Evolutionary conservation across 2,797 vertebrate species (phyloP).

Genomic region (Cottoperca gobio): DNA sequence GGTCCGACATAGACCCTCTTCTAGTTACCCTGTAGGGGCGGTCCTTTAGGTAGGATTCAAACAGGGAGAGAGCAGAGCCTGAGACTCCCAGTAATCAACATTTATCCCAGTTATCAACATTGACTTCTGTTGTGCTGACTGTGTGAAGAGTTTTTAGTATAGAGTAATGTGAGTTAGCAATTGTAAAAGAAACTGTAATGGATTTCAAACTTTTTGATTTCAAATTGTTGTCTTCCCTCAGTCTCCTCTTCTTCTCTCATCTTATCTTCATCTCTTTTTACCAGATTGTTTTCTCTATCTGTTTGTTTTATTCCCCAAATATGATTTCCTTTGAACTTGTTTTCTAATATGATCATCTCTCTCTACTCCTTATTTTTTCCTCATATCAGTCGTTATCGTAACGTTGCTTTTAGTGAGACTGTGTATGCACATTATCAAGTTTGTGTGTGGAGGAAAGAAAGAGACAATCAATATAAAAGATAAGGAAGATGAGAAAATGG

Average conservation of each 20-base stretch:
- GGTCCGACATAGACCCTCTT: too few relatives aligned
- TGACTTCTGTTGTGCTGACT: neutral
- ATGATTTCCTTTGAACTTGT: neutral
- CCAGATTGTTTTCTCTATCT: neutral
- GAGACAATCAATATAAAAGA: neutral
- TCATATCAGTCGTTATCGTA: neutral
- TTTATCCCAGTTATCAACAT: too few relatives aligned
- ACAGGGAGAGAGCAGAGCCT: too few relatives aligned
- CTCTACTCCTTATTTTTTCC: neutral
- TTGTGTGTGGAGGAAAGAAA: neutral
- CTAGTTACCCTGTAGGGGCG: too few relatives aligned
- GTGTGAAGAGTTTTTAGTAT: neutral
- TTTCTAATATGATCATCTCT: neutral
- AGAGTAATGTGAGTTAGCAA: neutral
- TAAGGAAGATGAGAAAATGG: neutral
- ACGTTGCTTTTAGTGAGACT: neutral
- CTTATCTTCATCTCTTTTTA: neutral
- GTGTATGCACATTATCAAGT: neutral
- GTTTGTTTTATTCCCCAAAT: neutral
- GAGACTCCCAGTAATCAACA: too few relatives aligned
- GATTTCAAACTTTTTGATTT: slow-evolving; percentile 10
- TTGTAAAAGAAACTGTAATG: neutral
- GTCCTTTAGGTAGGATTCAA: too few relatives aligned
- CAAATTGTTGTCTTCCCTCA: neutral
- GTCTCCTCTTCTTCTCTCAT: slow-evolving; percentile 6